These are phyloP conservation scores for Sitophilus oryzae DNA, from an alignment of 1,140 invertebrate genomes.

Conservation along the genomic window DNA sequence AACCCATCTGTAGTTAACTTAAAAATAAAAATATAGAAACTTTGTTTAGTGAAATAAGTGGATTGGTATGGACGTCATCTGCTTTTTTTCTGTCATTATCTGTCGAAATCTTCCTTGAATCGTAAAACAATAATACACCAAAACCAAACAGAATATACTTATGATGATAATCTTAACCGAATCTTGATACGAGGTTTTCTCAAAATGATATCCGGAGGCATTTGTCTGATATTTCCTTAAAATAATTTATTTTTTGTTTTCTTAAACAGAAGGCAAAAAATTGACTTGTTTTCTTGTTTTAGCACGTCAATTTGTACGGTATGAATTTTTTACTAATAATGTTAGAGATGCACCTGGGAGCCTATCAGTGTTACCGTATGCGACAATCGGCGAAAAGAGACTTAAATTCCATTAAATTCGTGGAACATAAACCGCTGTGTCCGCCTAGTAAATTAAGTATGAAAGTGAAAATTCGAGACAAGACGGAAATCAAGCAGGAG, in stretches of 20 bases:
- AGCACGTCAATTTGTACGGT: constrained; percentile 63
- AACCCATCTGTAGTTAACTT: too few species aligned
- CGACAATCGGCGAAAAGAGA: constrained; percentile 68
- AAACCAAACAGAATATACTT: too few species aligned
- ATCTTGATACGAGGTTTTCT: constrained; percentile 23
- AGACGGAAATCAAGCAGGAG: constrained; percentile 24
- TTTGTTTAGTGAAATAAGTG: too few species aligned
- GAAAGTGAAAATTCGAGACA: constrained; percentile 30
- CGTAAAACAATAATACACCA: too few species aligned
- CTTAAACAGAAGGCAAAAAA: too few species aligned
- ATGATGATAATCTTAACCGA: constrained; percentile 22
- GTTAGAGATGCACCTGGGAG: constrained; percentile 66
- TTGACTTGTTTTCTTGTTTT: constrained; percentile 25
- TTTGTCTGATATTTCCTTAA: constrained; percentile 20
- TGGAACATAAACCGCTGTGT: constrained; percentile 56
- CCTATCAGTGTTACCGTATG: constrained; percentile 78
- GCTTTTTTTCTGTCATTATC: too few species aligned
- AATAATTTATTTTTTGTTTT: constrained; percentile 6
- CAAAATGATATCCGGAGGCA: constrained; percentile 21
- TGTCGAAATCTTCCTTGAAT: too few species aligned
- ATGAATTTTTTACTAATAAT: constrained; percentile 68
- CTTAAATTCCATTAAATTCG: constrained; percentile 64
- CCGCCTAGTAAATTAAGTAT: constrained; percentile 46
- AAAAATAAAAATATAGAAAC: too few species aligned
- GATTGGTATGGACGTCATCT: too few species aligned